Percentiles rank a stretch among this genome's conserved stretches.
Evolutionary conservation across 2,797 vertebrate genomes (phyloP).

Genomic region (Vireo griseus): DNA sequence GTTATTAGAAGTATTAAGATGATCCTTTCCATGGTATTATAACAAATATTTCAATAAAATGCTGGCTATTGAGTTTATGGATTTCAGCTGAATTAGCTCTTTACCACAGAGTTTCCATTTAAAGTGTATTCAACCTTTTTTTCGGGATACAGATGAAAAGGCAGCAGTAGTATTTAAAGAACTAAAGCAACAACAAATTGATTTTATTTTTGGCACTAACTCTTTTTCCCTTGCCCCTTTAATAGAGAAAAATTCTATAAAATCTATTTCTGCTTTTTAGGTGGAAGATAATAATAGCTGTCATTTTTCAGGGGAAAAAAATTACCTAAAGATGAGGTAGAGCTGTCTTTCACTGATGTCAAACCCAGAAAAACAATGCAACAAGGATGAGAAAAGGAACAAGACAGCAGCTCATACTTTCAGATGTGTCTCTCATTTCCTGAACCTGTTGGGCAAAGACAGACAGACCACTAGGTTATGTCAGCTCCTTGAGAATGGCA

Average conservation of each 20-base stretch:
- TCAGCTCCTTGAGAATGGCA: not conserved
- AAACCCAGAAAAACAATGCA: not conserved
- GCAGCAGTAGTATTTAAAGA: not conserved
- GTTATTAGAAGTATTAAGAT: not conserved
- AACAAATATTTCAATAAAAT: not conserved
- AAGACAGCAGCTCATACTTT: not conserved
- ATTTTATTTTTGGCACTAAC: not conserved
- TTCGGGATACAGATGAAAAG: not conserved
- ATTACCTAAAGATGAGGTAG: not conserved
- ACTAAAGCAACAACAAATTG: not conserved
- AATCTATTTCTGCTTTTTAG: not conserved
- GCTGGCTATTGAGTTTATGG: not conserved
- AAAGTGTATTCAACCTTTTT: not conserved
- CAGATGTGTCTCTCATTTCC: not conserved
- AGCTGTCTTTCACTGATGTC: not conserved
- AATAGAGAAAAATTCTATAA: not conserved
- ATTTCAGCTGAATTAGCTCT: not conserved
- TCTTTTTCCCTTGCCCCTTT: not conserved
- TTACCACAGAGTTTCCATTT: not conserved
- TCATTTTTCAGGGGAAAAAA: not conserved
- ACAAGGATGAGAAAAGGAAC: not conserved
- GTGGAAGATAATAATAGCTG: not conserved
- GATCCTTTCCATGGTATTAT: not conserved
- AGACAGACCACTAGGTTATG: not conserved
- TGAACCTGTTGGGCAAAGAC: not conserved